Conservation (phyloP, 1,140 invertebrate genomes). For the Saccostrea glomerata region DNA sequence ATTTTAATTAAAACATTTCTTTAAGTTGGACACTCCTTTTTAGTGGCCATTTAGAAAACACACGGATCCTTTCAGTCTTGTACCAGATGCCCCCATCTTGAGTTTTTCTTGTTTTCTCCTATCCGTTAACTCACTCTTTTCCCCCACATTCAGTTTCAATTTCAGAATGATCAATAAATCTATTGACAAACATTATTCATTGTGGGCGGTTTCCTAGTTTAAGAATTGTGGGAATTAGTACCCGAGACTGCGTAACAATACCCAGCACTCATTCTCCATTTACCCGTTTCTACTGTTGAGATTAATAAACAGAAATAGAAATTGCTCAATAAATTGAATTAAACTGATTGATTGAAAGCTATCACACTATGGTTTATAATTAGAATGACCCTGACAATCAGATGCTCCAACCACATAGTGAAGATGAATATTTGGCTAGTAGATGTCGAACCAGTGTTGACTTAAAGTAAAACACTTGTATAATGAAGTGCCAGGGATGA, state of each 20-base stretch:
- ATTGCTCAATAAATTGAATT: background rate
- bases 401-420: too few relatives aligned
- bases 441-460: too few relatives aligned
- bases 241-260: background rate
- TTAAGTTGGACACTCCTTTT: background rate
- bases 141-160: constrained; percentile 18
- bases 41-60: constrained; percentile 4
- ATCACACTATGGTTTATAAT: too few relatives aligned
- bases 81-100: constrained; percentile 5
- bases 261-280: background rate
- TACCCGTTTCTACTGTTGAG: background rate
- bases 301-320: background rate
- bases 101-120: background rate
- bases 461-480: too few relatives aligned
- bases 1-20: constrained; percentile 30
- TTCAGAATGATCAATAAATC: constrained; percentile 2
- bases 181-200: background rate
- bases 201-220: constrained; percentile 1
- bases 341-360: background rate
- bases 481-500: too few relatives aligned
- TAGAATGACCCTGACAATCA: too few relatives aligned
- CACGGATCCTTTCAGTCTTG: background rate
- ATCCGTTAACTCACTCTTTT: background rate
- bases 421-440: too few relatives aligned
- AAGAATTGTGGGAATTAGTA: background rate